A percentile compares a stretch with the other conserved stretches of the same genome.
phyloP scores from a whole-genome alignment of 2,797 vertebrate species.

The Euthynnus affinis region DNA sequence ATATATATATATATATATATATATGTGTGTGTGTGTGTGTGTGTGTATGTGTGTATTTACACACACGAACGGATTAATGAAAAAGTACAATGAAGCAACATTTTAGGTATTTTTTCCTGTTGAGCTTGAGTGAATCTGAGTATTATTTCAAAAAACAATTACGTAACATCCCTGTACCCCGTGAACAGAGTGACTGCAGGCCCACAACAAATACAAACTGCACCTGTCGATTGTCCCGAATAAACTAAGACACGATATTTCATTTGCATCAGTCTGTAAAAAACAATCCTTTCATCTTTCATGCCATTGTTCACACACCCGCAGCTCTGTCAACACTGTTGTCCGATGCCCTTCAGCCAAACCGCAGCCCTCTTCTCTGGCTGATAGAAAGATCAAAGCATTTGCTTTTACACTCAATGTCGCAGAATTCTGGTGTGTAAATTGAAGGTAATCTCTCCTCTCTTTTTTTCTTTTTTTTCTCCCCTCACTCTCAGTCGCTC shows the following conservation, averaged over 20 bases:
- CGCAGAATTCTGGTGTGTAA: constrained; percentile 58
- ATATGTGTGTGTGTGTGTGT: too few species aligned
- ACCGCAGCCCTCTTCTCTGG: constrained; percentile 43
- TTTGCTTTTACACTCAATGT: constrained; percentile 46
- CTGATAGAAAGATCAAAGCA: constrained; percentile 67
- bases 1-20: too few species aligned
- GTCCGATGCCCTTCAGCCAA: constrained; percentile 65
- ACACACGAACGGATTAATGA: too few species aligned
- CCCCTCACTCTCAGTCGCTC: constrained; percentile 21
- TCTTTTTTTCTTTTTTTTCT: not conserved
- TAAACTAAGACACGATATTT: constrained; percentile 44
- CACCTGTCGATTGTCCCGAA: constrained; percentile 48
- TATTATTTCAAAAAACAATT: constrained; percentile 20
- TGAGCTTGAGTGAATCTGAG: constrained; percentile 17
- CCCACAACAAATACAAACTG: constrained; percentile 13
- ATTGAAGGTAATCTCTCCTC: constrained; percentile 60
- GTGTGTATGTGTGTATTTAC: too few species aligned
- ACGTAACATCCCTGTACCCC: constrained; percentile 15
- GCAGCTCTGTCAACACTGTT: constrained; percentile 37
- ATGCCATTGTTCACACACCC: constrained; percentile 45
- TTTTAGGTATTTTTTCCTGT: not conserved
- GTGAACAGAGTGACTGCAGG: constrained; percentile 25
- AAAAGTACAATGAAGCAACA: not conserved
- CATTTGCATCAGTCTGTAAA: constrained; percentile 49
- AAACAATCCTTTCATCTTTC: constrained; percentile 64